Evolutionary conservation across 2,113 vertebrate genomes (phyloP).

Genomic region (Orycteropus afer): DNA sequence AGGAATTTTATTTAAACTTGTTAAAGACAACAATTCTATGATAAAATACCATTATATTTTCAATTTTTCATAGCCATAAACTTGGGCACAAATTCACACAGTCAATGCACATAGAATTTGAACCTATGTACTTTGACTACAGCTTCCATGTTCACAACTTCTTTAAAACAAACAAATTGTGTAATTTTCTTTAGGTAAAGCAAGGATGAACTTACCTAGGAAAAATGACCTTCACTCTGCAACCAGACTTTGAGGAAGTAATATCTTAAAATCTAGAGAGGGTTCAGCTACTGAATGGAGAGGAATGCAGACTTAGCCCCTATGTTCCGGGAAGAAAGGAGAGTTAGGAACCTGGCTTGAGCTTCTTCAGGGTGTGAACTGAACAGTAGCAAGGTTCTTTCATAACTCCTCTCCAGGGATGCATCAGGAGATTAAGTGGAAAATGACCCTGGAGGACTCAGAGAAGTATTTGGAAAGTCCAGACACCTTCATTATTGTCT

Average conservation of each 20-base stretch:
- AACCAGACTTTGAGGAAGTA: neutral
- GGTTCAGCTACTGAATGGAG: neutral
- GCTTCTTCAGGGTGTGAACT: no score
- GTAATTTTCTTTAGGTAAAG: neutral
- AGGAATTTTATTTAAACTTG: slow-evolving; percentile 85
- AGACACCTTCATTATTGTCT: no score
- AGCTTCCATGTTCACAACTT: neutral
- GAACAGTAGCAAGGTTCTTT: no score
- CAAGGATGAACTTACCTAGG: neutral
- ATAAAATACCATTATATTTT: neutral
- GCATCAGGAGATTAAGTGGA: no score
- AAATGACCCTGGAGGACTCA: no score
- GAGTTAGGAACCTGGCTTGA: no score
- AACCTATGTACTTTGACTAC: neutral
- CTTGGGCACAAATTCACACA: neutral
- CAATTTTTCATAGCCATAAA: neutral
- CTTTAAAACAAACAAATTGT: neutral
- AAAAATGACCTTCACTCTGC: neutral
- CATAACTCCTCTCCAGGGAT: no score
- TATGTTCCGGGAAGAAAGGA: no score
- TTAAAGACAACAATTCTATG: slow-evolving; percentile 76
- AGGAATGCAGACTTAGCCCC: no score
- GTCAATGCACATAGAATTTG: neutral
- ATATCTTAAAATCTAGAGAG: neutral
- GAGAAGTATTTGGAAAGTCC: no score